Base-by-base conservation (phyloP, 92 coral and sea anemone species). In the Zoanthus gigantus region DNA sequence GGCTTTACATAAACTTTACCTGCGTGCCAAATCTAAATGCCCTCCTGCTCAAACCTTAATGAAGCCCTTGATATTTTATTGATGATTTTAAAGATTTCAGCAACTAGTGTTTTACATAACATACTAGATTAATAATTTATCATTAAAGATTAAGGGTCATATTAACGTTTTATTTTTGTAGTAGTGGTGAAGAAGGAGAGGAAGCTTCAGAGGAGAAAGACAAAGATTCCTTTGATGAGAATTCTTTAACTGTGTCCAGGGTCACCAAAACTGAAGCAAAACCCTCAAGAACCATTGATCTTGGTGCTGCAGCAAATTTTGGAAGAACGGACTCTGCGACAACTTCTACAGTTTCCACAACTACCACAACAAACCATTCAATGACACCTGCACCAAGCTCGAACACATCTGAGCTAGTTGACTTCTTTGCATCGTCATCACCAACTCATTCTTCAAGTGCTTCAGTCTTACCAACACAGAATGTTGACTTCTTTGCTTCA, bases 241-340 rank as follows among this genome's bases (percentile, higher is more conserved):
- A 88, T n/a, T 82, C 93, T 10, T 47, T 89, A 56, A 84, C 88
- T 48, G 72, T 88, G 83, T 79, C 94, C 68, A 84, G 91, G 37
- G 84, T 80, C 52, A 77, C 76, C 3, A 61, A 57, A 17, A 72
- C 86, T 63, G 83, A 75, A 71, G 74, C 96, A 46, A 90, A 90
- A 75, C 86, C 94, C 12, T 76, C 92, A 28, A 94, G 92, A 50
- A 93, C 95, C 48, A 89, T 96, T 71, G 98, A 96, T 79, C 93
- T 96, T 45, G 99, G 99, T 2, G 99, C 99, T 28, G 99, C 99
- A 9, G 90, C 96, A 53, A 94, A 92, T 67, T 93, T 88, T 75
- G 94, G 94, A 34, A 88, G 86, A 83, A 54, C 71, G 15, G 87
- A 84, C 12, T 58, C 44, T 12, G 65, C 47, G 29, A 57, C 31